Conservation (phyloP, 2,888 invertebrate species). For the Dermolepida albohirtum region DNA sequence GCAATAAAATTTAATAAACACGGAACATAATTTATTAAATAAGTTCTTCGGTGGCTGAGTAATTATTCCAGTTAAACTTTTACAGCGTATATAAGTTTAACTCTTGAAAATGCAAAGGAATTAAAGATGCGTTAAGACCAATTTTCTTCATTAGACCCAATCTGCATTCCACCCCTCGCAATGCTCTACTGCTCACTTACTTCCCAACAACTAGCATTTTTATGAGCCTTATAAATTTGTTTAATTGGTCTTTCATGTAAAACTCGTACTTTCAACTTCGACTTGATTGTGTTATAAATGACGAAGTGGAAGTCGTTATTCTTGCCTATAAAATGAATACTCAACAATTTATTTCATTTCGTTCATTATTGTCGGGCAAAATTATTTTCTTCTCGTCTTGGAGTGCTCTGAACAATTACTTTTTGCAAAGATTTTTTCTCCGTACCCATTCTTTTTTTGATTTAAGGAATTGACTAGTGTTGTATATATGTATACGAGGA, state of each 20-base stretch:
- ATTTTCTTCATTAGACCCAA: slow-evolving; percentile 64
- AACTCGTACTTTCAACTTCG: slow-evolving; percentile 52
- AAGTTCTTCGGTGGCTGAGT: slow-evolving; percentile 13
- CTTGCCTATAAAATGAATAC: slow-evolving; percentile 46
- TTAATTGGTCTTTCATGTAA: slow-evolving; percentile 64
- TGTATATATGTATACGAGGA: no score
- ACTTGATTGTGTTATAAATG: slow-evolving; percentile 53
- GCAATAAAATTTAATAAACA: background rate
- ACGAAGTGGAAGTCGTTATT: slow-evolving; percentile 46
- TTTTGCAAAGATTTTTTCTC: background rate
- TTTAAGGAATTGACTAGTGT: no score
- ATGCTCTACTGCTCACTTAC: slow-evolving; percentile 55
- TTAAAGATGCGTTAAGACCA: slow-evolving; percentile 65
- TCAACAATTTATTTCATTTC: slow-evolving; percentile 43
- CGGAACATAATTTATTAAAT: slow-evolving; percentile 8
- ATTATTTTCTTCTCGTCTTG: slow-evolving; percentile 6
- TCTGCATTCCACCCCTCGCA: slow-evolving; percentile 61
- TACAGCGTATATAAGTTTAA: slow-evolving; percentile 36
- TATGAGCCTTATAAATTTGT: slow-evolving; percentile 65
- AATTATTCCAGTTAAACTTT: slow-evolving; percentile 30
- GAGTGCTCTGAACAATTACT: slow-evolving; percentile 2
- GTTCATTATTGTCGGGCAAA: slow-evolving; percentile 26
- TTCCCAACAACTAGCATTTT: slow-evolving; percentile 61
- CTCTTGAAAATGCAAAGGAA: slow-evolving; percentile 50
- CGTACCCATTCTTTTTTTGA: no score